Percentiles rank a stretch among this genome's conserved stretches.
Conservation (phyloP, 2,113 vertebrate species). For the Lipotes vexillifer region DNA sequence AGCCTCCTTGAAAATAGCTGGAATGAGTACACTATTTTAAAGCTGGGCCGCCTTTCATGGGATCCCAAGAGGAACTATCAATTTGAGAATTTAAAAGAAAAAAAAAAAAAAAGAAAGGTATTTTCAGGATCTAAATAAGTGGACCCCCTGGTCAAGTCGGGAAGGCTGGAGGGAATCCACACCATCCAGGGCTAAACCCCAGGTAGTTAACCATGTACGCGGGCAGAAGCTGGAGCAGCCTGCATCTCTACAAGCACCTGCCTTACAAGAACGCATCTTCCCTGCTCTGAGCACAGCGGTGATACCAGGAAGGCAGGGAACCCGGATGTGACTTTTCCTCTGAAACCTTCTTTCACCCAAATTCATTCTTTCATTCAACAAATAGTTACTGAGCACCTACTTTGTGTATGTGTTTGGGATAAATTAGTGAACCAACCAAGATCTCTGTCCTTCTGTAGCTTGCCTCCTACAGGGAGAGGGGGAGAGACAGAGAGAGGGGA, state of each 20-base stretch:
- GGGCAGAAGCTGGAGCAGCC: rapidly evolving
- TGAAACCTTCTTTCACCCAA: background rate
- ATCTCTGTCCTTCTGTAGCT: background rate
- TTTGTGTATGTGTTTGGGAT: background rate
- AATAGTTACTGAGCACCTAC: background rate
- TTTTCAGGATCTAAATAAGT: background rate
- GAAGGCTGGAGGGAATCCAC: background rate
- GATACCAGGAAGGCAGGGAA: background rate
- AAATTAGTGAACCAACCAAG: rapidly evolving
- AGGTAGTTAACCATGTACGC: too few species aligned
- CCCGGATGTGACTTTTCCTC: background rate
- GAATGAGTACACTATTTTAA: rapidly evolving
- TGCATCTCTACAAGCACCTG: rapidly evolving
- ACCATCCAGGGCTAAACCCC: background rate
- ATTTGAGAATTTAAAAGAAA: background rate
- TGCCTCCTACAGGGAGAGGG: background rate
- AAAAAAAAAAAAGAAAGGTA: too few species aligned
- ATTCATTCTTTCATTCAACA: background rate
- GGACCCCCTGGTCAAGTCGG: background rate
- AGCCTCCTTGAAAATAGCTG: too few species aligned
- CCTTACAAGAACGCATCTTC: rapidly evolving
- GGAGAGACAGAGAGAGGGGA: too few species aligned
- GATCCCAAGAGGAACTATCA: background rate
- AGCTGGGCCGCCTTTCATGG: background rate
- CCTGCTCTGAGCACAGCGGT: rapidly evolving